A percentile compares a stretch with the other conserved stretches of the same genome.
Conservation (phyloP, 2,888 invertebrate species). For the Luperina testacea region DNA sequence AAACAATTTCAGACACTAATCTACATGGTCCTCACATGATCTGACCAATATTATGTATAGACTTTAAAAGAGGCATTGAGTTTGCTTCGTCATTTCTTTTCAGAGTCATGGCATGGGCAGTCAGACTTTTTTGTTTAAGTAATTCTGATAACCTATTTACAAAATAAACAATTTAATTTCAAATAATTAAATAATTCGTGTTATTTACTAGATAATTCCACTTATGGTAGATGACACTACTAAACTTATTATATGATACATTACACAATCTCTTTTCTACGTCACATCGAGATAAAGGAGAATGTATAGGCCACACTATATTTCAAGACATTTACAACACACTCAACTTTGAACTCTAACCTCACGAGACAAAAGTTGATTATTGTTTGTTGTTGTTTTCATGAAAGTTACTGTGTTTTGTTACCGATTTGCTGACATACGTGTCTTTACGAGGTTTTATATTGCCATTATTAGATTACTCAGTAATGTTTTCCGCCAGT, state of each 20-base stretch:
- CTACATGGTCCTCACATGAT: neutral
- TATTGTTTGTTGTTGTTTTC: conserved; percentile 9
- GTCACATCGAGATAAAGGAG: conserved; percentile 44
- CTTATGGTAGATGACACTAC: conserved; percentile 38
- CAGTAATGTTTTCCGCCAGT: neutral
- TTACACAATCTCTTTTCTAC: conserved; percentile 46
- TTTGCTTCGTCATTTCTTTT: too few species aligned
- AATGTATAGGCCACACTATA: conserved; percentile 31
- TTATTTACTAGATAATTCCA: neutral
- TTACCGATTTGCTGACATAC: conserved; percentile 24
- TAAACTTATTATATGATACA: conserved; percentile 47
- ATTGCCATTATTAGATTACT: conserved; percentile 39
- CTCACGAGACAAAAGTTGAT: neutral
- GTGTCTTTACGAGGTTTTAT: conserved; percentile 17
- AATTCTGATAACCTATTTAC: too few species aligned
- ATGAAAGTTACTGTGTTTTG: conserved; percentile 25
- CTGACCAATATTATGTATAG: too few species aligned
- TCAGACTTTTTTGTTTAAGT: too few species aligned
- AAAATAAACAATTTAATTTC: neutral
- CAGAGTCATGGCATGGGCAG: too few species aligned
- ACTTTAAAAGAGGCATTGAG: too few species aligned
- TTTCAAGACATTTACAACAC: conserved; percentile 14
- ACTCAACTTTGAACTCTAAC: conserved; percentile 46
- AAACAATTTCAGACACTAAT: neutral
- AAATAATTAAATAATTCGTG: neutral